Conservation (phyloP, 2,797 vertebrate species). For the Neosalanx taihuensis region DNA sequence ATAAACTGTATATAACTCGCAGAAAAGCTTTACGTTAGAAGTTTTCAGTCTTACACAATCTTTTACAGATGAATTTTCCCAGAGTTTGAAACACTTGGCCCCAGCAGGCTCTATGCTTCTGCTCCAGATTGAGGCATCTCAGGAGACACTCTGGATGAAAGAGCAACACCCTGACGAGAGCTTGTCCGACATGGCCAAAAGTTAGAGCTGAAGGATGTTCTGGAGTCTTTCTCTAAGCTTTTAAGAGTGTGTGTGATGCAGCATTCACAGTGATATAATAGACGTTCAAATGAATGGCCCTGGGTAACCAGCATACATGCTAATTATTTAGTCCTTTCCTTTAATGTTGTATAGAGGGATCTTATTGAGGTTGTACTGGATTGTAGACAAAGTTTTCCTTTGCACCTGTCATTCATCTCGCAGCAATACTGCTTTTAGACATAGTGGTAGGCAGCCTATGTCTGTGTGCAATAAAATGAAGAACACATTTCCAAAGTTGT, state of each 20-base stretch:
- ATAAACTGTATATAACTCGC: no score
- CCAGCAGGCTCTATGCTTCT: constrained; percentile 23
- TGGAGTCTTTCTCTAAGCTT: not conserved
- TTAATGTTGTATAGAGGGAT: not conserved
- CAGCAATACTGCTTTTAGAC: constrained; percentile 22
- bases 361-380: constrained; percentile 24
- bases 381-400: constrained; percentile 29
- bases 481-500: constrained; percentile 53
- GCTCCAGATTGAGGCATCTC: constrained; percentile 52
- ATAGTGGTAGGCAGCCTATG: not conserved
- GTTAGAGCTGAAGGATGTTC: constrained; percentile 36
- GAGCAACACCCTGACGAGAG: constrained; percentile 54
- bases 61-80: no score
- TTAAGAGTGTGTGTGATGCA: not conserved
- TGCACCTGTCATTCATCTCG: constrained; percentile 35
- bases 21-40: no score
- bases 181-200: constrained; percentile 61
- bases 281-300: not conserved
- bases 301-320: no score
- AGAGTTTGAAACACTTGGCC: no score
- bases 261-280: not conserved
- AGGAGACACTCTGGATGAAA: constrained; percentile 46
- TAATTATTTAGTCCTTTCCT: not conserved
- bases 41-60: no score
- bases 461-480: constrained; percentile 41